Evolutionary conservation across 2,888 invertebrate genomes (phyloP).

Genomic region (Brachyptera putata): DNA sequence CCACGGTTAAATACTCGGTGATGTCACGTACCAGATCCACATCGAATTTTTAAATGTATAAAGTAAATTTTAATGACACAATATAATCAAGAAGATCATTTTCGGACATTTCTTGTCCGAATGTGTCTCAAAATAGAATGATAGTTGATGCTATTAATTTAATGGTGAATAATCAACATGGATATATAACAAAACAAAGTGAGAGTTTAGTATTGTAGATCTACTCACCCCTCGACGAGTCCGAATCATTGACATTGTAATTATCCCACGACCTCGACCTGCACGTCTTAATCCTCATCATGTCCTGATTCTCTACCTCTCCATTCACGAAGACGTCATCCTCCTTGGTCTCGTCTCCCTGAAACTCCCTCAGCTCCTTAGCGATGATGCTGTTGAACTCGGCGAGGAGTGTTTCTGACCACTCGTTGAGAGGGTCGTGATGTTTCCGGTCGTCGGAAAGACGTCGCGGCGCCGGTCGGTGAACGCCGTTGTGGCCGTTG

Average conservation of each 20-base stretch:
- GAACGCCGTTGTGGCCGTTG: conserved; percentile 14
- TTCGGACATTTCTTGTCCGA: too few species aligned
- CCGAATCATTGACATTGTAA: neutral
- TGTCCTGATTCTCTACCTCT: neutral
- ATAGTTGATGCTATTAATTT: too few species aligned
- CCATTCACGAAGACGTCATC: conserved; percentile 7
- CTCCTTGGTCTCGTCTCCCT: conserved; percentile 4
- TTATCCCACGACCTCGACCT: too few species aligned
- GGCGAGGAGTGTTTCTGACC: conserved; percentile 37
- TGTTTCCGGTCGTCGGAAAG: neutral
- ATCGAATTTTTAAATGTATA: too few species aligned
- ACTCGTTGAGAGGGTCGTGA: conserved; percentile 24
- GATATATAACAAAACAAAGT: too few species aligned
- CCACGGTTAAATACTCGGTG: neutral
- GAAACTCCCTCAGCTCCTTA: conserved; percentile 32
- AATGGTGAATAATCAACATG: too few species aligned
- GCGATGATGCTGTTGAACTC: conserved; percentile 39
- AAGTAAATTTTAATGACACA: too few species aligned
- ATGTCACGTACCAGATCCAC: too few species aligned
- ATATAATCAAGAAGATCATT: too few species aligned
- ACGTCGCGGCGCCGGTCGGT: neutral
- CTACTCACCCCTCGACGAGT: conserved; percentile 1
- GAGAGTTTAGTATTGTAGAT: too few species aligned
- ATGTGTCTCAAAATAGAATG: too few species aligned
- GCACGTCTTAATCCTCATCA: conserved; percentile 25